These are phyloP conservation scores for Blera fallax DNA, from an alignment of 2,888 invertebrate species.

Conservation along the genomic window DNA sequence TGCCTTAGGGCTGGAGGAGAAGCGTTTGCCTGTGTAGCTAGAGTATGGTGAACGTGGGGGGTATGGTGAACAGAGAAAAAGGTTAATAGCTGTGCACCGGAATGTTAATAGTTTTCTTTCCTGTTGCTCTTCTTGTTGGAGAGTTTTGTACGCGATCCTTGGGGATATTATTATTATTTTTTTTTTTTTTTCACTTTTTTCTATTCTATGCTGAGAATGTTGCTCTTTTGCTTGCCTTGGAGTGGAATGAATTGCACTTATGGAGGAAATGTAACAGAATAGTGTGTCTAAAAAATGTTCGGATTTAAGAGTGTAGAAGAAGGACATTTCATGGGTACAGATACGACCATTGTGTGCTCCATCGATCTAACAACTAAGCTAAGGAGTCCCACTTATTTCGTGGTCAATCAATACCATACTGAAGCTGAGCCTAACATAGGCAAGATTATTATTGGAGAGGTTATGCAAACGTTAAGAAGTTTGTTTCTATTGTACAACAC, in stretches of 20 bases:
- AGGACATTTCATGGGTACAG: no score
- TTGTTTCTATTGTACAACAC: no score
- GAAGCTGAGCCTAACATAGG: no score
- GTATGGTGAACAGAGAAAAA: conserved; percentile 68
- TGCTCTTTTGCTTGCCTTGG: not conserved
- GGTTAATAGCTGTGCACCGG: conserved; percentile 75
- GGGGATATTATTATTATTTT: conserved; percentile 18
- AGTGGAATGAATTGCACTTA: conserved; percentile 10
- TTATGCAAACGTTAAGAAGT: no score
- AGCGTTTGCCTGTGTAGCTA: not conserved
- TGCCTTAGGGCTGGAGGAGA: conserved; percentile 36
- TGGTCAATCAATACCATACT: no score
- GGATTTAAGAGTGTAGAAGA: not conserved
- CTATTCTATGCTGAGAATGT: conserved; percentile 34
- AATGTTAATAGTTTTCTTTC: conserved; percentile 76
- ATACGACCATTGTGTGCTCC: no score
- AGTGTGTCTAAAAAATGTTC: not conserved
- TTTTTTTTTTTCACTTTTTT: conserved; percentile 1
- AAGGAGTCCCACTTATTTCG: no score
- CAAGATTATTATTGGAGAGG: no score
- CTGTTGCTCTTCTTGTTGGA: conserved; percentile 73
- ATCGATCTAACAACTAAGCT: no score
- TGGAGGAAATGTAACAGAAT: not conserved
- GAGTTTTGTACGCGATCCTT: conserved; percentile 58
- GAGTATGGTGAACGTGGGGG: not conserved